Percentiles rank a stretch among this genome's conserved stretches.
Conservation (phyloP, 2,113 vertebrate genomes). For the Rhegmatorhina hoffmannsi region DNA sequence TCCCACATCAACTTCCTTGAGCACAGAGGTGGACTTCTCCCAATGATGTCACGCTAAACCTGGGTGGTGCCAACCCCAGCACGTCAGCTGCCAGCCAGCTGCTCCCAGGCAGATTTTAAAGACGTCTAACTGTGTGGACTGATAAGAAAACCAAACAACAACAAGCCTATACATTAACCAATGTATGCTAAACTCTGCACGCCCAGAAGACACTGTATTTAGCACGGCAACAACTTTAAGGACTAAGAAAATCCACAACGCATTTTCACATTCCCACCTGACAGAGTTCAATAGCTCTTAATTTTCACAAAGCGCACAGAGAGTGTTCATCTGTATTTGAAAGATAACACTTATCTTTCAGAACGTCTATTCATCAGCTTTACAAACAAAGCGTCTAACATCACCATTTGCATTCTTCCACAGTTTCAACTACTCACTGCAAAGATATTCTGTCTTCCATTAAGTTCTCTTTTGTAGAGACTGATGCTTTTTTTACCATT, state of each 20-base stretch:
- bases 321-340: conserved; percentile 29
- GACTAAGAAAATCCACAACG: neutral
- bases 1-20: conserved; percentile 67
- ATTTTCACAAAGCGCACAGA: conserved; percentile 33
- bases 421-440: neutral
- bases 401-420: neutral
- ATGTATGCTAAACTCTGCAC: neutral
- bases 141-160: conserved; percentile 79
- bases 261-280: neutral
- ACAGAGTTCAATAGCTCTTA: neutral
- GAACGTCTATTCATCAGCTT: conserved; percentile 31
- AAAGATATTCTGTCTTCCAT: neutral
- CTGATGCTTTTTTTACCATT: neutral
- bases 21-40: conserved; percentile 61
- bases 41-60: conserved; percentile 74
- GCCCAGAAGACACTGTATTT: neutral
- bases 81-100: conserved; percentile 82
- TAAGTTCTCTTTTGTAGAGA: neutral
- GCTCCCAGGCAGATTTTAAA: conserved; percentile 85
- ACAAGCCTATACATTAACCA: conserved; percentile 18
- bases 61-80: conserved; percentile 72
- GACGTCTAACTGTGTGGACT: conserved; percentile 73
- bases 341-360: conserved; percentile 71
- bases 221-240: neutral
- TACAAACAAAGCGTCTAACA: neutral